Conservation (phyloP, 64 coral and sea anemone species). For the Cladopsammia gracilis region DNA sequence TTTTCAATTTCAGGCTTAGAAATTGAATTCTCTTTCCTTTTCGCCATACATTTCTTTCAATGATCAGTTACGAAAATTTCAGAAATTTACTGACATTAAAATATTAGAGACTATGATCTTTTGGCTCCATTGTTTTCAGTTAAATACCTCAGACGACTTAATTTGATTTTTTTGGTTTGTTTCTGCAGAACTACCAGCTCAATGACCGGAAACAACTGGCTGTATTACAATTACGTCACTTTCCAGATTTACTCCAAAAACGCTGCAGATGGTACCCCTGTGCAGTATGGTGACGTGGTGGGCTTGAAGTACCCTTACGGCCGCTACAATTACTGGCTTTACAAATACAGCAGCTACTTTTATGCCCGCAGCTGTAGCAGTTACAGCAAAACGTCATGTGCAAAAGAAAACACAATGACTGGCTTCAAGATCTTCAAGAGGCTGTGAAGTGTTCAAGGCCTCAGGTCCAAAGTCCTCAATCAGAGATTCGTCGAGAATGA, state of each 20-base stretch:
- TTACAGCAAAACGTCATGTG: slow-evolving; percentile 36
- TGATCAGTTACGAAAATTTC: too few relatives aligned
- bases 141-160: too few relatives aligned
- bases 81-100: too few relatives aligned
- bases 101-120: too few relatives aligned
- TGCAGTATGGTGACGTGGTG: slow-evolving; percentile 15
- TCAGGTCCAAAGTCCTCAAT: not conserved
- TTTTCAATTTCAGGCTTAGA: too few relatives aligned
- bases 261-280: not conserved
- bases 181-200: not conserved
- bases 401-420: not conserved
- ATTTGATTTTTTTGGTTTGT: not conserved
- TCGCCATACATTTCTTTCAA: too few relatives aligned
- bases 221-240: not conserved
- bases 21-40: too few relatives aligned
- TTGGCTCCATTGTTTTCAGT: too few relatives aligned
- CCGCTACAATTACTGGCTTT: not conserved
- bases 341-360: not conserved
- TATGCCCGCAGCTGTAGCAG: slow-evolving; percentile 39
- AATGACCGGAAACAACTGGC: not conserved
- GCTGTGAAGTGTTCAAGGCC: not conserved
- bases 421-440: slow-evolving; percentile 82
- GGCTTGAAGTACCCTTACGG: slow-evolving; percentile 7
- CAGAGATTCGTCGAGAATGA: not conserved
- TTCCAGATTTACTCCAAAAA: slow-evolving; percentile 11